Conservation (phyloP, 2,113 vertebrate genomes). For the Urocitellus parryii region DNA sequence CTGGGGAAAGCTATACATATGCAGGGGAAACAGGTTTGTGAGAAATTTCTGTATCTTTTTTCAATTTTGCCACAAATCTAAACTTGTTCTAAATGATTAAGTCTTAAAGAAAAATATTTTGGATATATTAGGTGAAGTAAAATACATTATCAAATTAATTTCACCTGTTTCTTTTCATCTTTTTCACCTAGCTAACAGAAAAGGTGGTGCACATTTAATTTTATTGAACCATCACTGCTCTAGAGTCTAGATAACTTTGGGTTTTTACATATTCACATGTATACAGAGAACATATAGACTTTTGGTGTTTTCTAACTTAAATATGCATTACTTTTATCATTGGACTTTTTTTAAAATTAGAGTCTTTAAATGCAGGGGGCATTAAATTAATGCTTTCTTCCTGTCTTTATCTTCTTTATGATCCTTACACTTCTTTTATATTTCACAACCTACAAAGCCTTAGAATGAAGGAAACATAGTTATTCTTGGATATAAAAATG, state of each 20-base stretch:
- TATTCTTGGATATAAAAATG: neutral
- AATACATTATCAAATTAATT: conserved; percentile 58
- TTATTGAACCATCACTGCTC: neutral
- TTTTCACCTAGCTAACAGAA: neutral
- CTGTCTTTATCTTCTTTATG: neutral
- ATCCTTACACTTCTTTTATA: neutral
- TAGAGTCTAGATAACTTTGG: neutral
- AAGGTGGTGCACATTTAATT: neutral
- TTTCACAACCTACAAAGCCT: neutral
- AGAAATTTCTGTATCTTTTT: neutral
- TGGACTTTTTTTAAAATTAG: neutral
- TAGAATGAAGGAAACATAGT: conserved; percentile 32
- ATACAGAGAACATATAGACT: neutral
- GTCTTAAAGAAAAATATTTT: conserved; percentile 3
- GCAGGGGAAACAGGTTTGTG: neutral
- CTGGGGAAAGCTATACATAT: neutral
- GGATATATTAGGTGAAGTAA: conserved; percentile 5
- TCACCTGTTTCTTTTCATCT: neutral
- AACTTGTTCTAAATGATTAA: neutral
- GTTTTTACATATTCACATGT: neutral
- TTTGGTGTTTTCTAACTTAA: conserved; percentile 18
- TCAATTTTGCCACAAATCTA: neutral
- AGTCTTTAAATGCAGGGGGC: neutral
- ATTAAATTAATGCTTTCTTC: conserved; percentile 15
- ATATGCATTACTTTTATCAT: conserved; percentile 13